A percentile compares a stretch with the other conserved stretches of the same genome.
phyloP scores from a whole-genome alignment of 2,888 invertebrate genomes.

The Quadroppia sp. region DNA sequence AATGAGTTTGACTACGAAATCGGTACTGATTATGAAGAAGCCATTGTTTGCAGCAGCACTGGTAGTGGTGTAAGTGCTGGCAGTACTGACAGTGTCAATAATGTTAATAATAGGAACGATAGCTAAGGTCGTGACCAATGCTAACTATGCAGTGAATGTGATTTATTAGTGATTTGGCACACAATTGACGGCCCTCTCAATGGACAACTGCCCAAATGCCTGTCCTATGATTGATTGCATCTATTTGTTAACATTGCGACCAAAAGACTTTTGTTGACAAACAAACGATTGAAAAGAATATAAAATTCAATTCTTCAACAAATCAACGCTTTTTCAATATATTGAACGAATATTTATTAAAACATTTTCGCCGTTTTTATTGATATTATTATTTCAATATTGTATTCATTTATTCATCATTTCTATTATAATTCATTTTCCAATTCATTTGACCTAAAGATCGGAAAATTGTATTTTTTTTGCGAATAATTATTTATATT shows the following conservation, averaged over 20 bases:
- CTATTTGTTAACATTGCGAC: neutral
- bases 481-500: no score
- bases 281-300: neutral
- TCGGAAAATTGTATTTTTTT: no score
- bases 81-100: neutral
- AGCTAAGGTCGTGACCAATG: constrained; percentile 4
- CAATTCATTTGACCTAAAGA: neutral
- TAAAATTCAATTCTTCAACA: neutral
- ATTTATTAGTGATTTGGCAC: constrained; percentile 9
- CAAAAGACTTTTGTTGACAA: constrained; percentile 10
- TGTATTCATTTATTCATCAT: neutral
- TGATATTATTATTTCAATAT: neutral
- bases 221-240: constrained; percentile 13
- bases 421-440: neutral
- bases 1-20: neutral
- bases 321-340: neutral
- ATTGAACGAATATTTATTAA: constrained; percentile 23
- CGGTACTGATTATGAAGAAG: neutral
- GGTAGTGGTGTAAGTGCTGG: neutral
- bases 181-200: neutral
- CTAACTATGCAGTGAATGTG: neutral
- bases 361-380: constrained; percentile 20
- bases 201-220: neutral
- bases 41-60: constrained; percentile 29
- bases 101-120: neutral